Evolutionary conservation across 1,140 invertebrate species (phyloP), one percentile per base, ranked within the genome.

Genomic region (Pissodes strobi): DNA sequence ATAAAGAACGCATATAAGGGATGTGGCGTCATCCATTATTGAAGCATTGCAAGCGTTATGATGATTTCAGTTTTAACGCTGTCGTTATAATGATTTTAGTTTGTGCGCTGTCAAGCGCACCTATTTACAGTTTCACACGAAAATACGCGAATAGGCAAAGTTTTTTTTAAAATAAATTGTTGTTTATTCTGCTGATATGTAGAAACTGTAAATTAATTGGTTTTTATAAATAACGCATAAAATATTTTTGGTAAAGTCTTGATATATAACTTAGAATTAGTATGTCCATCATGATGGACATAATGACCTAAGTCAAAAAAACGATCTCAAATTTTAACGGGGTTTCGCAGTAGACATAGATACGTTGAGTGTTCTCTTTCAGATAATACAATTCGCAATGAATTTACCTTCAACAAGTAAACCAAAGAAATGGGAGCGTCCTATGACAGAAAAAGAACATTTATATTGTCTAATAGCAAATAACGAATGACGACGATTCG

Each of bases 381-480:
- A n/a, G n/a, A n/a, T n/a, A n/a, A n/a, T n/a, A n/a, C n/a, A n/a
- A n/a, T n/a, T n/a, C n/a, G n/a, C n/a, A n/a, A n/a, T n/a, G n/a
- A n/a, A n/a, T n/a, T n/a, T n/a, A n/a, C n/a, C n/a, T n/a, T n/a
- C n/a, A n/a, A n/a, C n/a, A n/a, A n/a, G n/a, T n/a, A n/a, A n/a
- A n/a, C n/a, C n/a, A n/a, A n/a, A n/a, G n/a, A n/a, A 55, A 43
- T 43, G 39, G 15, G 15, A 9, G 10, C 9, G 39, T 5, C 39
- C 39, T 43, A 15, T 43, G 13, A 46, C 56, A 17, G 37, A 46
- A 17, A 27, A 45, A 18, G 37, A 45, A 58, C 37, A 48, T 45
- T 27, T 58, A 22, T 8, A 41, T 18, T 18, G 12, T 58, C 19
- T 58, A 45, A 9, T n/a, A n/a, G n/a, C n/a, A n/a, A n/a, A n/a